A percentile compares a stretch with the other conserved stretches of the same genome.
phyloP scores from a whole-genome alignment of 2,113 vertebrate species.

The Gnathonemus echidnorhynchus region DNA sequence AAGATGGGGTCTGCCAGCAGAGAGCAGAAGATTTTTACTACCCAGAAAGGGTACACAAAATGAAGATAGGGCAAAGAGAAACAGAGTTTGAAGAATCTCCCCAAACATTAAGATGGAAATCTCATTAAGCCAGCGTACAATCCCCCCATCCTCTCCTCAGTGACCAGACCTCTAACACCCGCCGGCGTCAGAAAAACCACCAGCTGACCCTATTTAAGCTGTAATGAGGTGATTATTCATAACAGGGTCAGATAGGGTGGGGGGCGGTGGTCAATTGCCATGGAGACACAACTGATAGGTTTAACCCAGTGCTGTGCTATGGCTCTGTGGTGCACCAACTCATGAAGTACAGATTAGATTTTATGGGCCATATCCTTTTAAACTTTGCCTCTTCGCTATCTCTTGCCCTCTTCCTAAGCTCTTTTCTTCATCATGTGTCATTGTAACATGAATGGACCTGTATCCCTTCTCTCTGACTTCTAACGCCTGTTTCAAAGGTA shows the following conservation, averaged over 20 bases:
- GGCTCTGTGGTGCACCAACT: neutral
- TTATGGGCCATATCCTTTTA: neutral
- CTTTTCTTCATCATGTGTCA: neutral
- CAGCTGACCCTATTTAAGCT: neutral
- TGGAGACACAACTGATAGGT: neutral
- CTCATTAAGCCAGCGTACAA: neutral
- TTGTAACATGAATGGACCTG: neutral
- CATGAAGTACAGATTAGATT: neutral
- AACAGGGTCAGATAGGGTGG: neutral
- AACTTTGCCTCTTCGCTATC: neutral
- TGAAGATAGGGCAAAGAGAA: neutral
- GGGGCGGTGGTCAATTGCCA: neutral
- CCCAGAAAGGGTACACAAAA: neutral
- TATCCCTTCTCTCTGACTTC: neutral
- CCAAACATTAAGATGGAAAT: neutral
- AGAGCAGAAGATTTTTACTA: neutral
- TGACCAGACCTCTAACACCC: neutral
- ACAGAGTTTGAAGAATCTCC: neutral
- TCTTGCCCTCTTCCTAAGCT: neutral
- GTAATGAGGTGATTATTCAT: constrained; percentile 2
- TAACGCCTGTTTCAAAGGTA: neutral
- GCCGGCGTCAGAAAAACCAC: neutral
- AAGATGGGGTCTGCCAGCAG: neutral
- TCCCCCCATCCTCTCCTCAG: neutral
- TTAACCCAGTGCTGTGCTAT: neutral